phyloP scores from a whole-genome alignment of 1,140 invertebrate species.

The Bursaphelenchus mucronatus region DNA sequence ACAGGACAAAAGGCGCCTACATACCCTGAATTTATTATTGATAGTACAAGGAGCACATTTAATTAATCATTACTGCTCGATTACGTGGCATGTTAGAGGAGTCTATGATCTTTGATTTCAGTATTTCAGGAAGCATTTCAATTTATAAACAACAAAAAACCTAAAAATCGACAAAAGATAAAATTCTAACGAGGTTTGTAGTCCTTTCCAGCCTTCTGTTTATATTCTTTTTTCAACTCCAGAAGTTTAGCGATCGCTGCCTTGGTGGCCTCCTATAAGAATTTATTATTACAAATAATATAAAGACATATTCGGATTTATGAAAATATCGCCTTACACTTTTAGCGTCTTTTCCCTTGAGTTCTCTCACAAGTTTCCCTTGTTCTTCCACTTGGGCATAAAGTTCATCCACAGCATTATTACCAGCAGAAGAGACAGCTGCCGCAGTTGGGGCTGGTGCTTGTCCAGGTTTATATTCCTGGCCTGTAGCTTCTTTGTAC shows the following conservation, averaged over 20 bases:
- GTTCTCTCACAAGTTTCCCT: slow-evolving; percentile 27
- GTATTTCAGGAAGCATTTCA: too few species aligned
- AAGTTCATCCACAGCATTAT: slow-evolving; percentile 2
- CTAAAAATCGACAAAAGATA: too few species aligned
- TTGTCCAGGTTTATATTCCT: slow-evolving; percentile 14
- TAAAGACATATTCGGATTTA: not conserved
- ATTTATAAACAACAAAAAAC: too few species aligned
- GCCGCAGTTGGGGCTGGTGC: not conserved
- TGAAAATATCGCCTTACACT: slow-evolving; percentile 4
- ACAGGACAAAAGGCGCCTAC: too few species aligned
- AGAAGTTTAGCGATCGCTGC: slow-evolving; percentile 35
- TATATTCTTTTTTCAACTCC: slow-evolving; percentile 37
- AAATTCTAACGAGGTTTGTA: slow-evolving; percentile 9
- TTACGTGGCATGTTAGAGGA: too few species aligned
- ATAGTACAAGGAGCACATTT: too few species aligned
- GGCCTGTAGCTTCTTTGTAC: slow-evolving; percentile 35
- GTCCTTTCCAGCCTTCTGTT: slow-evolving; percentile 23
- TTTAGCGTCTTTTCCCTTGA: slow-evolving; percentile 30
- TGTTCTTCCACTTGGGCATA: slow-evolving; percentile 16
- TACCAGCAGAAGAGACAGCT: not conserved
- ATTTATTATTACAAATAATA: not conserved
- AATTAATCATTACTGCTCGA: too few species aligned
- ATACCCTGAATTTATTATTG: too few species aligned
- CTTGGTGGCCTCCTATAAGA: slow-evolving; percentile 29
- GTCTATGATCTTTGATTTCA: too few species aligned